Conservation (phyloP, 2,113 vertebrate genomes). For the Aspidoscelis tigris region DNA sequence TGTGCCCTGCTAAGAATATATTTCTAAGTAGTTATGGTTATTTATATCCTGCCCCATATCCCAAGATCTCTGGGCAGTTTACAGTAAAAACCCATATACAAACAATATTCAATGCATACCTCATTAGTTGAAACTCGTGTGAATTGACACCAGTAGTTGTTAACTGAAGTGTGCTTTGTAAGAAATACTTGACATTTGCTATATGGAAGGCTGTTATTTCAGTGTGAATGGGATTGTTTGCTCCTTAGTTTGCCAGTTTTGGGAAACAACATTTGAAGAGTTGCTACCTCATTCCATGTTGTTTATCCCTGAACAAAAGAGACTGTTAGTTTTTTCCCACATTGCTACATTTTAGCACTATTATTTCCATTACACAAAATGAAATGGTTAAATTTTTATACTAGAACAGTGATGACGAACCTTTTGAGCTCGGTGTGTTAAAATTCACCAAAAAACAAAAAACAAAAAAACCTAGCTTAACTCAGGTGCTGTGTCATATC, state of each 20-base stretch:
- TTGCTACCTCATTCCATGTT: slow-evolving; percentile 49
- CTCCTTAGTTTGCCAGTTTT: slow-evolving; percentile 66
- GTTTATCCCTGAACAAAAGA: slow-evolving; percentile 52
- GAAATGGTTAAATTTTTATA: background rate
- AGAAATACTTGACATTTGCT: slow-evolving; percentile 61
- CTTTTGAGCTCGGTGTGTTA: no score
- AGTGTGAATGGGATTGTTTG: slow-evolving; percentile 60
- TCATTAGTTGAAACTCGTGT: slow-evolving; percentile 36
- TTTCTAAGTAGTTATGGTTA: no score
- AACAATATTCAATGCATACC: no score
- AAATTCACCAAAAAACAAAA: no score
- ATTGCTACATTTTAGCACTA: slow-evolving; percentile 35
- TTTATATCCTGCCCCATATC: no score
- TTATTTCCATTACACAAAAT: slow-evolving; percentile 44
- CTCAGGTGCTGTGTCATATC: no score
- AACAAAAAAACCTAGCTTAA: no score
- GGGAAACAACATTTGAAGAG: slow-evolving; percentile 63
- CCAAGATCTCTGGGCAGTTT: no score
- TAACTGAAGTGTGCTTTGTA: slow-evolving; percentile 50
- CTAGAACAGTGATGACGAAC: no score
- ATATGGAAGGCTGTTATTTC: slow-evolving; percentile 51
- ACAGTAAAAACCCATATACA: no score
- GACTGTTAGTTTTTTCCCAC: slow-evolving; percentile 30
- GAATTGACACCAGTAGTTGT: slow-evolving; percentile 37
- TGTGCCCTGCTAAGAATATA: no score